phyloP scores from a whole-genome alignment of 2,888 invertebrate species.

The Coenonympha arcania region DNA sequence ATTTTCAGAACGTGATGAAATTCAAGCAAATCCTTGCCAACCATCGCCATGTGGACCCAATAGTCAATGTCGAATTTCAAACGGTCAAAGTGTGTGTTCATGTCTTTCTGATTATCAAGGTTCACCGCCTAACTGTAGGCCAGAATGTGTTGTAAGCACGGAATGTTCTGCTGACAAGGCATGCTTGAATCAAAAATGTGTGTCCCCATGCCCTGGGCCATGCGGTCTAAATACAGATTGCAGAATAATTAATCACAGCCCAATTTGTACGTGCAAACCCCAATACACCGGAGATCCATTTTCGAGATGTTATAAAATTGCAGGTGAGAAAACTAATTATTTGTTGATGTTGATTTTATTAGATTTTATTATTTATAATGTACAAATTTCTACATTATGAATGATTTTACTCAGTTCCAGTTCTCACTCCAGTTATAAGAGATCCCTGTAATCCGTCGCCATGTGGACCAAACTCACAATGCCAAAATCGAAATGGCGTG shows the following conservation, averaged over 20 bases:
- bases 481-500: slow-evolving; percentile 70
- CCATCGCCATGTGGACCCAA: slow-evolving; percentile 78
- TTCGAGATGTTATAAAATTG: slow-evolving; percentile 74
- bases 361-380: background rate
- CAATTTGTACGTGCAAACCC: slow-evolving; percentile 78
- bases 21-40: slow-evolving; percentile 67
- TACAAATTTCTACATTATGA: too few relatives aligned
- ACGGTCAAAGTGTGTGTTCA: slow-evolving; percentile 79
- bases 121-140: slow-evolving; percentile 80
- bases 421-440: slow-evolving; percentile 45
- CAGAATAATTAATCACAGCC: slow-evolving; percentile 81
- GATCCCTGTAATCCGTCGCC: slow-evolving; percentile 81
- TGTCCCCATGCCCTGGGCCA: slow-evolving; percentile 80
- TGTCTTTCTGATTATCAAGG: slow-evolving; percentile 80
- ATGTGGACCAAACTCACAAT: slow-evolving; percentile 78
- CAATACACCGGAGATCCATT: slow-evolving; percentile 79
- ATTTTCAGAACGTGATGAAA: slow-evolving; percentile 47
- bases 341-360: background rate
- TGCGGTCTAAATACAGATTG: slow-evolving; percentile 82
- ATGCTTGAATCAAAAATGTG: slow-evolving; percentile 80
- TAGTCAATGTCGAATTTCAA: slow-evolving; percentile 74
- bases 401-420: slow-evolving; percentile 42
- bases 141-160: slow-evolving; percentile 81
- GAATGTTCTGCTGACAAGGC: slow-evolving; percentile 78
- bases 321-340: slow-evolving; percentile 41